Base-by-base conservation (phyloP, 37 sponge, comb jelly and placozoan species). In the Theonella swinhoei region DNA sequence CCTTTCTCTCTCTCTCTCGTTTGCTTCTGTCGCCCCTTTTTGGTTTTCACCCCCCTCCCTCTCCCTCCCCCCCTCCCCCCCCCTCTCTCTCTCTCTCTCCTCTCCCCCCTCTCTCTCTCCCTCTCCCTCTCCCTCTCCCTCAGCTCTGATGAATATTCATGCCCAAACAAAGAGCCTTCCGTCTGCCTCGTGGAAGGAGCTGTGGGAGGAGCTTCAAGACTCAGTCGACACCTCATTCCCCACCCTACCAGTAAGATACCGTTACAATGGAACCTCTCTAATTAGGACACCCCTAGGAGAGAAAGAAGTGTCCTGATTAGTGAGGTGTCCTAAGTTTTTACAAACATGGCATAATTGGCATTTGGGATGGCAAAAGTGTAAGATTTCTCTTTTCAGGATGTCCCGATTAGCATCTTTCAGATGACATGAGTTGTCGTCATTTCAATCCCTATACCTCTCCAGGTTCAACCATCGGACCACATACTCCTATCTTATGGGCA, bases 91-190 rank as follows among this genome's bases (percentile, higher is more conserved):
- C 9, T 30, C 68, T 66, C n/a, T 23, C 68, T 19, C n/a, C 28
- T 29, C 31, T 29, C 28, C 68, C 31, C n/a, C 28, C n/a, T 66
- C 68, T 8, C 68, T 66, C n/a, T 23, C 68, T 17, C 11, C 19
- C 19, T 4, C 31, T 17, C 24, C 39, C 31, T 3, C 7, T 54
- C 7, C 63, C 34, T 61, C 31, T 60, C 14, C 41, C 40, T 20
- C 67, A 85, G 85, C 77, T 67, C 72, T 85, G 47, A 85, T 85
- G 72, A 85, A 85, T 39, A 37, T 26, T 2, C 47, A 68, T 19
- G 78, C 79, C 2, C 30, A 24, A 32, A 78, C 59, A 79, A 59
- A 59, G 28, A 25, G 37, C 11, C 62, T 69, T 39, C 62, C 62
- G 20, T 34, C 17, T 8, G 81, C 81, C 14, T 63, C 83, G 22